These are phyloP conservation scores for Pararge aegeria DNA, from an alignment of 1,140 invertebrate species.

Conservation along the genomic window DNA sequence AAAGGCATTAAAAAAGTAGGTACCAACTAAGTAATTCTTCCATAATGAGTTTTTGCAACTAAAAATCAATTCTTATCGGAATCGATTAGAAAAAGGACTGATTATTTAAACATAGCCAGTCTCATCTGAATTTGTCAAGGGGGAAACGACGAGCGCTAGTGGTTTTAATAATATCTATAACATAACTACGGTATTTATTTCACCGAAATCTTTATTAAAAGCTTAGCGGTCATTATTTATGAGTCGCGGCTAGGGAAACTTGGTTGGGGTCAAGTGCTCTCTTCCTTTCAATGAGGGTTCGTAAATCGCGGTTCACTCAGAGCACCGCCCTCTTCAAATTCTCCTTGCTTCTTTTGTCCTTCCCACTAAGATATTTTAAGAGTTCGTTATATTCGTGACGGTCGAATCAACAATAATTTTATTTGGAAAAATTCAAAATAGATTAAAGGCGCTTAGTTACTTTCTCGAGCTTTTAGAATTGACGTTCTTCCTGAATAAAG, in stretches of 20 bases:
- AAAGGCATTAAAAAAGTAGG: not conserved
- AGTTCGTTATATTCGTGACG: conserved; percentile 16
- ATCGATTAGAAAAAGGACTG: no score
- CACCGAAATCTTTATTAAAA: conserved; percentile 17
- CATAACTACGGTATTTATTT: not conserved
- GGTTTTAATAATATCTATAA: no score
- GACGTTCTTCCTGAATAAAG: conserved; percentile 1
- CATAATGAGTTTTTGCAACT: not conserved
- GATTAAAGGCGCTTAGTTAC: not conserved
- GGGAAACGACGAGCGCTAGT: no score
- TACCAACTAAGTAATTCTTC: not conserved
- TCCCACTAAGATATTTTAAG: conserved; percentile 24
- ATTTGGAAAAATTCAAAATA: conserved; percentile 10
- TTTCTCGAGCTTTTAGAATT: not conserved
- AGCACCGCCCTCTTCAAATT: conserved; percentile 42
- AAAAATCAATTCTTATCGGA: not conserved
- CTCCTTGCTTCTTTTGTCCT: conserved; percentile 36
- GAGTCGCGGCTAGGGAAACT: conserved; percentile 26
- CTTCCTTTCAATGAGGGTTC: conserved; percentile 54
- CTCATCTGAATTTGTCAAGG: no score
- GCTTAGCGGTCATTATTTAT: conserved; percentile 17
- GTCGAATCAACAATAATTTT: conserved; percentile 10
- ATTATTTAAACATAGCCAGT: no score
- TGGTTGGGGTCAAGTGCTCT: conserved; percentile 53
- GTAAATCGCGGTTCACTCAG: conserved; percentile 52